Percentiles rank a stretch among this genome's conserved stretches.
Conservation (phyloP, 2,113 vertebrate species). For the Sialia sialis region DNA sequence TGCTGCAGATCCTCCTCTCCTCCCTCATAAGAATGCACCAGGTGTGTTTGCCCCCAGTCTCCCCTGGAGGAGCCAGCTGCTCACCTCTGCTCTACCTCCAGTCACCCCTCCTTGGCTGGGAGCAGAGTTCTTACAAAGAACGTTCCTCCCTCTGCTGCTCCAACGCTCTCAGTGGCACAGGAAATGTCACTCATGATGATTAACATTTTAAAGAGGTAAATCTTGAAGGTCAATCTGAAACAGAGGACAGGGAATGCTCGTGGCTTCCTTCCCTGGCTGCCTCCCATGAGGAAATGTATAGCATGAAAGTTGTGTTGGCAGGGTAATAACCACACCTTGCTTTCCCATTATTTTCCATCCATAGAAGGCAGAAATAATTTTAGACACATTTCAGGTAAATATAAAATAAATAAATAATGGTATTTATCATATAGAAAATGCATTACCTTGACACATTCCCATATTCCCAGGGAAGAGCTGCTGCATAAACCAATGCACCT, state of each 20-base stretch:
- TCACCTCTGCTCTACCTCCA: background rate
- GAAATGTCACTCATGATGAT: constrained; percentile 14
- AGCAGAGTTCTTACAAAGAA: background rate
- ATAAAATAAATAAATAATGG: background rate
- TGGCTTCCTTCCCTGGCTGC: background rate
- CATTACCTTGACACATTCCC: constrained; percentile 18
- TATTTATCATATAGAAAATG: constrained; percentile 18
- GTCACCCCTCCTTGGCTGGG: background rate
- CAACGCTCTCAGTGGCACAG: background rate
- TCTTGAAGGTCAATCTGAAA: constrained; percentile 29
- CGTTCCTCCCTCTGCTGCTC: background rate
- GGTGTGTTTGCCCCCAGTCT: background rate
- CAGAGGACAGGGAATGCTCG: background rate
- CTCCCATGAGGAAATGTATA: background rate
- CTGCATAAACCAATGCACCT: constrained; percentile 15
- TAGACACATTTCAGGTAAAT: background rate
- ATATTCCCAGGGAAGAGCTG: constrained; percentile 10
- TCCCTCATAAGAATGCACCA: background rate
- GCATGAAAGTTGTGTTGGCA: background rate
- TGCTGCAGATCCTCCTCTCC: background rate
- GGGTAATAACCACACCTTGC: background rate
- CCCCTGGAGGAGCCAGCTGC: background rate
- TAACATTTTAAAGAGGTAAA: constrained; percentile 41
- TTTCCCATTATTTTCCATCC: background rate
- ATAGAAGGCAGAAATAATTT: background rate